Percentiles rank a stretch among this genome's conserved stretches.
Evolutionary conservation across 2,888 invertebrate genomes (phyloP).

Genomic region (Euzophera pinguis): DNA sequence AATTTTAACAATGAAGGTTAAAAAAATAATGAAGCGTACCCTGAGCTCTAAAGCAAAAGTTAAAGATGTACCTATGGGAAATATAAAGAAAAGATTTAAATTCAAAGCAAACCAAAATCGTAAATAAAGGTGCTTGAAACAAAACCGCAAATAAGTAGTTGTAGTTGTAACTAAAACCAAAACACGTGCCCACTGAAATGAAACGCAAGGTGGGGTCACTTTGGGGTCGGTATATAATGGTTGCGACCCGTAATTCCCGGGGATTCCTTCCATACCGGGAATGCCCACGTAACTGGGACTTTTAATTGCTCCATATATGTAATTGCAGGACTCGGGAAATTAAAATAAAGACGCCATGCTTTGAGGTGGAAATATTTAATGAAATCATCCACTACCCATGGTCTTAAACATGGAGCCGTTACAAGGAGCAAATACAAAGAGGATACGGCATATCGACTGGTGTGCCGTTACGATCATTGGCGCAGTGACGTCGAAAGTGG

Average conservation of each 20-base stretch:
- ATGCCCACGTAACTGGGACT: slow-evolving; percentile 31
- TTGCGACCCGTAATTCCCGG: slow-evolving; percentile 34
- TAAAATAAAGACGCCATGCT: slow-evolving; percentile 1
- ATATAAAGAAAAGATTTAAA: too few species aligned
- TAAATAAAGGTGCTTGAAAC: neutral
- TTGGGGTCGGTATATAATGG: slow-evolving; percentile 31
- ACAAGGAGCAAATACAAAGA: too few species aligned
- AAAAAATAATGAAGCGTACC: too few species aligned
- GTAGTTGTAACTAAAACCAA: slow-evolving; percentile 9
- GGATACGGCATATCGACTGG: too few species aligned
- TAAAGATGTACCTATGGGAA: too few species aligned
- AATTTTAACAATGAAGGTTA: too few species aligned
- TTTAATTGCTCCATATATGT: slow-evolving; percentile 54
- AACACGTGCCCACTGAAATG: slow-evolving; percentile 18
- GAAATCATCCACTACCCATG: too few species aligned
- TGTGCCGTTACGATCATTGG: too few species aligned
- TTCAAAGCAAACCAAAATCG: neutral
- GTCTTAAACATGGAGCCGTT: too few species aligned
- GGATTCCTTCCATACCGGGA: slow-evolving; percentile 17
- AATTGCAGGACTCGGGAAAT: slow-evolving; percentile 30
- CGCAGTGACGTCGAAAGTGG: too few species aligned
- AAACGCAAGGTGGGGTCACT: slow-evolving; percentile 31
- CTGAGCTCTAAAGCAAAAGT: too few species aligned
- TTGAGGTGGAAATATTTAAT: too few species aligned
- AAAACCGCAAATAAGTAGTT: neutral